Base-by-base conservation (phyloP, 2,888 invertebrate genomes). In the Physocephala rufipes region DNA sequence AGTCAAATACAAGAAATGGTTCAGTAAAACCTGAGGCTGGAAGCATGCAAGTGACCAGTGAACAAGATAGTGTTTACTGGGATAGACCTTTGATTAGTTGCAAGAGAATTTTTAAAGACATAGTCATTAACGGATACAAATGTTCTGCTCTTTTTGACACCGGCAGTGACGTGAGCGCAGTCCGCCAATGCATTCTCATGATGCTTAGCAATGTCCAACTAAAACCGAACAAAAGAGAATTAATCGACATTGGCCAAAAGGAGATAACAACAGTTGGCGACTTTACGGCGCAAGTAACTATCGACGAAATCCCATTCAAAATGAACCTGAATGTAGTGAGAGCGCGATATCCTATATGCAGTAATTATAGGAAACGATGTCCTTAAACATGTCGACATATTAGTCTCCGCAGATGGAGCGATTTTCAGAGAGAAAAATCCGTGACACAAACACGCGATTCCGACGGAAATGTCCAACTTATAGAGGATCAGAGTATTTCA, bases 301-400 rank as follows among this genome's bases (percentile, higher is more conserved):
- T 74, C 45, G 75, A 75, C 53, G 67, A 43, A 16, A 49, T 75
- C 1, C 13, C 21, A 1, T 16, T 76, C 0, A 28, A 68, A 4
- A 43, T 74, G 1, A 70, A 30, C 16, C 73, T 74, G 43, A 69
- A 75, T 21, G 73, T 75, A 2, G 67, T 71, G 59, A 0, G 71
- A 67, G 16, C 12, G 36, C 26, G 74, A 74, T 45, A 72, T 75
- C n/a, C 47, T 53, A 16, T 74, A 71, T 51, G 51, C 71, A 0
- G 72, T 71, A 5, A 61, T 76, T 16, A 45, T 75, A 12, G 75
- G 75, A 5, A 76, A 71, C 53, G 71, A 71, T 19, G 45, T 76
- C 0, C 47, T 74, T 3, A 70, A 26, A 2, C 69, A 69, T 12
- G 74, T 74, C 1, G 70, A 74, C 53, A 21, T 74, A 4, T n/a